phyloP scores from a whole-genome alignment of 2,888 invertebrate species.

The Euphydryas editha region DNA sequence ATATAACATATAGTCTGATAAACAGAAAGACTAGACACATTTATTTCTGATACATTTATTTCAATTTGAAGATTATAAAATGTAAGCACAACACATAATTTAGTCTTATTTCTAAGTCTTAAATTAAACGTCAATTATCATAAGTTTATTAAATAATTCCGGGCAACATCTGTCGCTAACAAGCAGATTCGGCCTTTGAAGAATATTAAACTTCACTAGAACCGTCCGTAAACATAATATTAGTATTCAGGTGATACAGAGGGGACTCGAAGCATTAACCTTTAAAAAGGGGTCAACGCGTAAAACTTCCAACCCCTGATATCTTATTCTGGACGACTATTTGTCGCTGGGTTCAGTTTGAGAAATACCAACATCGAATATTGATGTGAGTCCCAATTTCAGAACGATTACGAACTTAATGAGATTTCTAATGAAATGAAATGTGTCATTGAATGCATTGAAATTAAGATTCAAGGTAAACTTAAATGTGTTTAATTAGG shows the following conservation, averaged over 20 bases:
- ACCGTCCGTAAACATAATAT: constrained; percentile 52
- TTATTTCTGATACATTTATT: background rate
- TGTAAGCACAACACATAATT: no score
- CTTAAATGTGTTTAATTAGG: background rate
- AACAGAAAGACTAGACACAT: no score
- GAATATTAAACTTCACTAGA: constrained; percentile 42
- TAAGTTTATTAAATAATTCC: constrained; percentile 37
- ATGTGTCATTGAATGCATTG: background rate
- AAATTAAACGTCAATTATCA: constrained; percentile 25
- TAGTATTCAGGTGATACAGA: constrained; percentile 74
- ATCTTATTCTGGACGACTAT: constrained; percentile 69
- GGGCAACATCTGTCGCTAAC: constrained; percentile 35
- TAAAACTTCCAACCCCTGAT: constrained; percentile 78
- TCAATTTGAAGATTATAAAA: background rate
- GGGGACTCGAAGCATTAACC: constrained; percentile 74
- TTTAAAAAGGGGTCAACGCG: constrained; percentile 82
- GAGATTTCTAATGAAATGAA: constrained; percentile 40
- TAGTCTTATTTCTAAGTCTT: background rate
- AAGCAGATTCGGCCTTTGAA: constrained; percentile 33
- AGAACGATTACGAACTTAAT: constrained; percentile 56
- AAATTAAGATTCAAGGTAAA: background rate
- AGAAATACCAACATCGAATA: constrained; percentile 74
- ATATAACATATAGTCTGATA: no score
- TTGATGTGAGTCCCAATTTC: constrained; percentile 66
- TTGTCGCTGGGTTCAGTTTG: constrained; percentile 57